Evolutionary conservation across 2,113 vertebrate species (phyloP), one percentile per base, ranked within the genome.

Genomic region (Carollia perspicillata): DNA sequence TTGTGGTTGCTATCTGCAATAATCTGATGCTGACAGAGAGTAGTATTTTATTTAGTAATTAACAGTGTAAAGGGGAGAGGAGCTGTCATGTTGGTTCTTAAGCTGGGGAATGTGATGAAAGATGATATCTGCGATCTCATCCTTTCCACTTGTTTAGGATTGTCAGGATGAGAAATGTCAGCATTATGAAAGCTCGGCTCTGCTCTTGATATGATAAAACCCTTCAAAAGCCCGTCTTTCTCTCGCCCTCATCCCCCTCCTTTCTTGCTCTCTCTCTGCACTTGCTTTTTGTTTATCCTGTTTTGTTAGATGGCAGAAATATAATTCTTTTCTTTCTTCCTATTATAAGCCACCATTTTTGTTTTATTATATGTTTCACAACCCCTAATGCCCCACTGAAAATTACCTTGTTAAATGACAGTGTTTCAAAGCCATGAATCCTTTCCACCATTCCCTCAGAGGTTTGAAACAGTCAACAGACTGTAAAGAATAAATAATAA

Each of bases 401-500:
- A 99, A 99, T 99, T 99, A 99, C 99, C 99, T 99, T 99, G 99
- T 99, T 99, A 99, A 99, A 99, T 99, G 99, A 99, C 98, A 99
- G 99, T 99, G 99, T 99, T 99, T 99, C 99, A 98, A 99, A 98
- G 99, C 99, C 99, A 99, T 99, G 99, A 99, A 99, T 99, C 98
- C 99, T 99, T 99, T 98, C 98, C 97, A 98, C 98, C 98, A 98
- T 99, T 98, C 99, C 99, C 99, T 99, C 98, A 98, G 99, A 99
- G 99, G 99, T 99, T 99, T 99, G 99, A 99, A 99, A 99, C 99
- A 99, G 99, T 99, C 99, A 99, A 99, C 99, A 99, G 99, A 99
- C 99, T 99, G 99, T 99, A 99, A 99, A 99, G 99, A 99, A 99
- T 99, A 99, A 99, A 99, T 99, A 99, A 99, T 99, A 99, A 99